Evolutionary conservation across 2,888 invertebrate species (phyloP), one percentile per base, ranked within the genome.

Genomic region (Macrophya annulata): DNA sequence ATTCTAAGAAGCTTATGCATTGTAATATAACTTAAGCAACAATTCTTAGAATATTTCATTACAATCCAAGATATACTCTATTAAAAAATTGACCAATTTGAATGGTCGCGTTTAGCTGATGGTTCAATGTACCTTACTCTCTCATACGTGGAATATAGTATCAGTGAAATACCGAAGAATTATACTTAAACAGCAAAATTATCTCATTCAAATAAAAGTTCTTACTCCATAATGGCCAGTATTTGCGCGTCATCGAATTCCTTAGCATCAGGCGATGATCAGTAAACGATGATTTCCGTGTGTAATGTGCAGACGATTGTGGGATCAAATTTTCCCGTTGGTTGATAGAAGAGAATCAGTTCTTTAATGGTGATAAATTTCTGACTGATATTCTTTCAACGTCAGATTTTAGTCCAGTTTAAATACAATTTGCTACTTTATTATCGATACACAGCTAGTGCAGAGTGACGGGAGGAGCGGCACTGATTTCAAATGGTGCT

Each of bases 401-500:
- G 9, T 15, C 68, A 37, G 68, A 5, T 68, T 68, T 15, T 17
- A 17, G 17, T 68, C 68, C 12, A 17, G 37, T 37, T 5, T 68
- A 17, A 17, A 12, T 17, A 17, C 68, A 31, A 37, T 4, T 37
- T 5, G 31, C 4, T 25, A 37, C 12, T 43, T 74, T 55, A 12
- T 37, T 4, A 79, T 40, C 37, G 3, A 43, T 62, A 10, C 6
- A 43, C 40, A 21, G 21, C 62, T 37, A 77, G 10, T 77, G 91
- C 76, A 85, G 92, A 90, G 84, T 88, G 87, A 87, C 89, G 90
- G 92, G 92, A 93, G 91, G 91, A 92, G 93, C 89, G 92, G 92
- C 93, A 93, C 93, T 93, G 93, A 93, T 93, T 93, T 93, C 93
- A 93, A 93, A 93, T 93, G 93, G 93, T 93, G 93, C 93, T 93